A percentile compares a stretch with the other conserved stretches of the same genome.
phyloP scores from a whole-genome alignment of 2,797 vertebrate genomes.

The Geotrypetes seraphini region DNA sequence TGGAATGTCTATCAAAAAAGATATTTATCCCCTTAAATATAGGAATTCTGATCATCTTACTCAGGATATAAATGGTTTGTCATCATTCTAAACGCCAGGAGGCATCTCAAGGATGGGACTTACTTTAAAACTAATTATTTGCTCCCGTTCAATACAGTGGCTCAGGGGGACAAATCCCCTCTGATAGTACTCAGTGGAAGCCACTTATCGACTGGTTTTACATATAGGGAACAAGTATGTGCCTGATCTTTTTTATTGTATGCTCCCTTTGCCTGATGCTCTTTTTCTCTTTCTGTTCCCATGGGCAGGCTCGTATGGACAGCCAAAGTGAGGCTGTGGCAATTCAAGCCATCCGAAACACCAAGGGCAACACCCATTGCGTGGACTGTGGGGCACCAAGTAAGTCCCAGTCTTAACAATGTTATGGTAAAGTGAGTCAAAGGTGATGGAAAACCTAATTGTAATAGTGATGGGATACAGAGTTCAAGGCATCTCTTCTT shows the following conservation, averaged over 20 bases:
- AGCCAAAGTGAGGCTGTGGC: slow-evolving; percentile 93
- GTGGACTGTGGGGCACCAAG: slow-evolving; percentile 85
- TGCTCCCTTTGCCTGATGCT: neutral
- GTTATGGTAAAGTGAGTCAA: neutral
- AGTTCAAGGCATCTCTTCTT: no score
- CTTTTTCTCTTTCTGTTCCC: neutral
- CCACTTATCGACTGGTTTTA: no score
- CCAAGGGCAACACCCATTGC: slow-evolving; percentile 82
- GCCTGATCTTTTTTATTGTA: neutral
- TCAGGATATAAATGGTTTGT: no score
- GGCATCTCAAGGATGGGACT: no score
- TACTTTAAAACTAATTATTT: no score
- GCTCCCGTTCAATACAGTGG: no score
- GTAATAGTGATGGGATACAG: neutral
- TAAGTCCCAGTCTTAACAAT: slow-evolving; percentile 48
- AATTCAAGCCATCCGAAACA: slow-evolving; percentile 84
- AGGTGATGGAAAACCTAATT: neutral
- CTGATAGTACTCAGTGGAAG: no score
- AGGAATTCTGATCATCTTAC: no score
- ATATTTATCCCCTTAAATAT: no score
- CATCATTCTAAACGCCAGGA: no score
- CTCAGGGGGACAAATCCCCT: no score
- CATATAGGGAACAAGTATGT: neutral
- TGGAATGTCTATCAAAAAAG: no score
- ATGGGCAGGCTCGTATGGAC: slow-evolving; percentile 77